Evolutionary conservation across 1,140 invertebrate species (phyloP).

Genomic region (Oryctes rhinoceros): DNA sequence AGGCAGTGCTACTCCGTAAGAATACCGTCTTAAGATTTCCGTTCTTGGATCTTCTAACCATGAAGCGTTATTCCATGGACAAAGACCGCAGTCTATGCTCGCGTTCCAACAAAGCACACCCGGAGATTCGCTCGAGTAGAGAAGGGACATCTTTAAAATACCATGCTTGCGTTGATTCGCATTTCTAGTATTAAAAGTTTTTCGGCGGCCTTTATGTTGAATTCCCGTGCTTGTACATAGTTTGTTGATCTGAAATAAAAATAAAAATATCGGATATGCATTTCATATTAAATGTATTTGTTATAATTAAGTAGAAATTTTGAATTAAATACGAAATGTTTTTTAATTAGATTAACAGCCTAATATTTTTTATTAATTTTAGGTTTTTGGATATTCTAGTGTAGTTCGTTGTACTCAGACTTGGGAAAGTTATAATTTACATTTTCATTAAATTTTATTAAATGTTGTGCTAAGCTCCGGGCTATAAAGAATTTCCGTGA

Average conservation of each 20-base stretch:
- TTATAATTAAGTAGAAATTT: too few species aligned
- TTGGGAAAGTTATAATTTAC: background rate
- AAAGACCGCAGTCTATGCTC: constrained; percentile 55
- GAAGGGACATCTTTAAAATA: constrained; percentile 53
- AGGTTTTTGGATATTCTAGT: too few species aligned
- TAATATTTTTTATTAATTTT: background rate
- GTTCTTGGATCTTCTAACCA: constrained; percentile 68
- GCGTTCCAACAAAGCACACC: constrained; percentile 54
- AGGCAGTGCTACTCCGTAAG: constrained; percentile 75
- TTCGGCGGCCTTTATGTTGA: background rate
- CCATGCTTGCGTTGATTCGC: background rate
- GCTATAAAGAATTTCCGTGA: background rate
- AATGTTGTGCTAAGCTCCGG: background rate
- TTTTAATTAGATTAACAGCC: background rate
- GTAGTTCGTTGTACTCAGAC: too few species aligned
- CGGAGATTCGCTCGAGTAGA: constrained; percentile 57
- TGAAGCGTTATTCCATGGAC: constrained; percentile 53
- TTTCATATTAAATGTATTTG: too few species aligned
- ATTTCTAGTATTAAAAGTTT: background rate
- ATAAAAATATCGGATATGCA: background rate
- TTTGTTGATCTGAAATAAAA: background rate
- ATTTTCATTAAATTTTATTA: constrained; percentile 34
- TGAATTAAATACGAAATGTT: background rate
- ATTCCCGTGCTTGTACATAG: background rate
- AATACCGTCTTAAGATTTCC: constrained; percentile 69